Evolutionary conservation across 2,113 vertebrate genomes (phyloP).

Genomic region (Calcarius ornatus): DNA sequence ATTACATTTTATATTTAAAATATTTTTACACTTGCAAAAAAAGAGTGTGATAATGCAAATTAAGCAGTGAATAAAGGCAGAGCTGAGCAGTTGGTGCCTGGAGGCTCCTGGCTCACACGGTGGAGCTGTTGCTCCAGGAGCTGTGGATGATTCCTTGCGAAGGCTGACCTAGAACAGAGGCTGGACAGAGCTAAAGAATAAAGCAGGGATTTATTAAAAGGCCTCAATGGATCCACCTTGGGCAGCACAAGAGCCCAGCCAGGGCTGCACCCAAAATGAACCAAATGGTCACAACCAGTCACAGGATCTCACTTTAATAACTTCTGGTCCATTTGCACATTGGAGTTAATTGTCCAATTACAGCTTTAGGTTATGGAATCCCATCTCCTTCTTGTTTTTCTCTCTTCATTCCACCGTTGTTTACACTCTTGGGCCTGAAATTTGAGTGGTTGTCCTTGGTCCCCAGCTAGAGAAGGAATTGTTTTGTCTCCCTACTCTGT

Average conservation of each 20-base stretch:
- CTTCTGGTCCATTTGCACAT: background rate
- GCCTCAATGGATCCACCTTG: background rate
- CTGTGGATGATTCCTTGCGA: background rate
- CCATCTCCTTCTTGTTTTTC: background rate
- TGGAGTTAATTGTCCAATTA: background rate
- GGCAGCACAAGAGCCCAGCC: background rate
- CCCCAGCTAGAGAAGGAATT: background rate
- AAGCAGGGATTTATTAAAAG: background rate
- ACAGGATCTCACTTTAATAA: background rate
- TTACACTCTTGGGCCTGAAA: background rate
- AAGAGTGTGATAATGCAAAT: too few species aligned
- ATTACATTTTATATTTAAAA: too few species aligned
- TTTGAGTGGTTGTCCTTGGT: background rate
- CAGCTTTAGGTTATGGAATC: background rate
- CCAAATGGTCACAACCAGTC: background rate
- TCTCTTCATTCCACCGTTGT: background rate
- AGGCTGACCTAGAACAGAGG: background rate
- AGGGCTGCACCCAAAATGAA: background rate
- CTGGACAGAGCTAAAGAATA: background rate
- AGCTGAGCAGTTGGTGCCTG: accelerated
- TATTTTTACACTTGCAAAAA: too few species aligned
- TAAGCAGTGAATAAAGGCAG: too few species aligned
- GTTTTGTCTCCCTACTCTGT: background rate
- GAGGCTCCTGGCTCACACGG: background rate
- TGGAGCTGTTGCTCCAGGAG: conserved; percentile 35